Conservation (phyloP, 2,888 invertebrate species). For the Spisula solida region DNA sequence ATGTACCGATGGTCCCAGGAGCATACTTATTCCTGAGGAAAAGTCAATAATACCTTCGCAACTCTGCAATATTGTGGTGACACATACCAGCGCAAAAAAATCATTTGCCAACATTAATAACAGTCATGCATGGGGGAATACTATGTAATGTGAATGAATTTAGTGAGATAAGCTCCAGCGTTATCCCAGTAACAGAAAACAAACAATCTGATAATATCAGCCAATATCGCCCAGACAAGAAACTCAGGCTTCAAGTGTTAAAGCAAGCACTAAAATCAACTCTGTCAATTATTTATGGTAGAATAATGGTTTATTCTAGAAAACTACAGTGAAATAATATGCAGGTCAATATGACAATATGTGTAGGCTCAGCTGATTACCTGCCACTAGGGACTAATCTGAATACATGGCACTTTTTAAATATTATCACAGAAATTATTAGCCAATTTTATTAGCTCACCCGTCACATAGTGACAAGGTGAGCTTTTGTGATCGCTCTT, state of each 20-base stretch:
- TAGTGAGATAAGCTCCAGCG: background rate
- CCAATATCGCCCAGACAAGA: background rate
- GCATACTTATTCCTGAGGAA: background rate
- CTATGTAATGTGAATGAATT: background rate
- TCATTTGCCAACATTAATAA: constrained; percentile 15
- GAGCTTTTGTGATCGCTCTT: too few species aligned
- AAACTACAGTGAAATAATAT: too few species aligned
- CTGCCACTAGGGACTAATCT: too few species aligned
- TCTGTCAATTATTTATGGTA: background rate
- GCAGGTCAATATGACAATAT: too few species aligned
- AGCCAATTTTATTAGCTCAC: too few species aligned
- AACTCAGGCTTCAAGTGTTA: background rate
- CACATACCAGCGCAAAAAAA: background rate
- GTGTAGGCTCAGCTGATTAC: too few species aligned
- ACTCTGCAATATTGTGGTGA: constrained; percentile 12
- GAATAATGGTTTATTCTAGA: background rate
- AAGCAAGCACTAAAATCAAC: background rate
- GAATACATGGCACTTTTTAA: too few species aligned
- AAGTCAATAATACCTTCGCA: constrained; percentile 20
- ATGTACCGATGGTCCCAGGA: background rate
- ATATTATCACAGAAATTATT: too few species aligned
- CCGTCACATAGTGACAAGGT: too few species aligned
- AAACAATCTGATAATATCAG: background rate
- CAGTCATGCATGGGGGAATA: background rate
- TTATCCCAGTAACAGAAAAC: background rate